phyloP scores from a whole-genome alignment of 2,113 vertebrate genomes.

The Brachypteracias leptosomus region DNA sequence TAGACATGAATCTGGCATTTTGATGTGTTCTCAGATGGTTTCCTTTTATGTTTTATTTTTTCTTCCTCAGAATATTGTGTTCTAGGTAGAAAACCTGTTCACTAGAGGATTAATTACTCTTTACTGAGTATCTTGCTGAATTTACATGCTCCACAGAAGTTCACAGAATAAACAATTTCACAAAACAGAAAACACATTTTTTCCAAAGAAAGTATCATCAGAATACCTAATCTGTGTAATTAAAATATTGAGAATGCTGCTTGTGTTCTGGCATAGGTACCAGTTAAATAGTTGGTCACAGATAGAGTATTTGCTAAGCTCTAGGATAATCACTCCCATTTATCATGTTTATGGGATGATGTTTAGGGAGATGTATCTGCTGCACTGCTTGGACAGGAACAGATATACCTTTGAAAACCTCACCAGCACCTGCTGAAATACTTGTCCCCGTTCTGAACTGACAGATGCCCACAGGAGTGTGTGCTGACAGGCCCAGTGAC shows the following conservation, averaged over 20 bases:
- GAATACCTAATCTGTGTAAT: neutral
- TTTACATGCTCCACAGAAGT: slow-evolving; percentile 3
- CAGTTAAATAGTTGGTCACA: neutral
- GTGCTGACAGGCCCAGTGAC: slow-evolving; percentile 31
- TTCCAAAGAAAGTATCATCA: neutral
- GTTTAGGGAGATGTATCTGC: neutral
- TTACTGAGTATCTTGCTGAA: neutral
- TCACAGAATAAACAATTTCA: neutral
- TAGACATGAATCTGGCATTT: neutral
- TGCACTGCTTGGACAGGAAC: neutral
- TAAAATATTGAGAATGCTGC: neutral
- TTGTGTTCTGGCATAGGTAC: neutral
- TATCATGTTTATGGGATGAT: neutral
- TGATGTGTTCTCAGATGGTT: neutral
- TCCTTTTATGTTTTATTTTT: neutral
- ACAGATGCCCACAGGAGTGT: slow-evolving; percentile 16
- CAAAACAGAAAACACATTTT: neutral
- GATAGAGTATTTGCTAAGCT: neutral
- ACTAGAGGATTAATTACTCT: neutral
- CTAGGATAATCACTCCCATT: neutral
- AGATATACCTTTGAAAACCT: neutral
- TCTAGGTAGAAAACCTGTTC: neutral
- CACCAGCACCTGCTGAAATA: neutral
- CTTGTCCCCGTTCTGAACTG: neutral
- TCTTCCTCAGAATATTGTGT: neutral